These are phyloP conservation scores for Gryllus bimaculatus DNA, from an alignment of 1,140 invertebrate genomes.

Conservation along the genomic window DNA sequence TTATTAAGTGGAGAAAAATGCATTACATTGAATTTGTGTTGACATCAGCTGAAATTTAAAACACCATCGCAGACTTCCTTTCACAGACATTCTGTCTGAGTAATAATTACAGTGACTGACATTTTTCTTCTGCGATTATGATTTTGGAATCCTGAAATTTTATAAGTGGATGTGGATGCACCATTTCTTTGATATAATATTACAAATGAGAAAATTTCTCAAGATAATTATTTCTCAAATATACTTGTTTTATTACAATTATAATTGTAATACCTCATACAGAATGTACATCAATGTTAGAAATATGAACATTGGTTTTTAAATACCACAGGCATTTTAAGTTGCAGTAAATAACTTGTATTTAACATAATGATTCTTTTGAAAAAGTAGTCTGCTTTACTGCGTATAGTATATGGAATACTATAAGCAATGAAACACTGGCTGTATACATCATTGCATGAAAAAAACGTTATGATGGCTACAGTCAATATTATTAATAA, in stretches of 20 bases:
- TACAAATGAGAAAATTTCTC: not conserved
- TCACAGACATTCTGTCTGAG: too few species aligned
- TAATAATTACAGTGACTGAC: too few species aligned
- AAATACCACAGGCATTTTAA: not conserved
- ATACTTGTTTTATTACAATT: slow-evolving; percentile 6
- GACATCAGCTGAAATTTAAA: too few species aligned
- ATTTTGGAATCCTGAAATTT: too few species aligned
- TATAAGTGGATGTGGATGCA: too few species aligned
- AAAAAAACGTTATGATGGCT: not conserved
- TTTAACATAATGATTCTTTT: not conserved
- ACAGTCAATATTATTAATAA: not conserved
- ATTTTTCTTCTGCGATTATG: too few species aligned
- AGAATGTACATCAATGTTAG: slow-evolving; percentile 5
- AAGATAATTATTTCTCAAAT: slow-evolving; percentile 1
- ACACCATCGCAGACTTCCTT: too few species aligned
- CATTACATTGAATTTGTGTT: too few species aligned
- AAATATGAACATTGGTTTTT: slow-evolving; percentile 6
- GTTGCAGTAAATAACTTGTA: not conserved
- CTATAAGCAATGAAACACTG: not conserved
- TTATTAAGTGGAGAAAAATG: too few species aligned
- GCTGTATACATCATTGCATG: not conserved
- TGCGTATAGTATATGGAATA: not conserved
- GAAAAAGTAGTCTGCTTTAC: not conserved
- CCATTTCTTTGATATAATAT: too few species aligned
- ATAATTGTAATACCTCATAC: not conserved